Conservation (phyloP, 2,888 invertebrate genomes). For the Empis stercorea region DNA sequence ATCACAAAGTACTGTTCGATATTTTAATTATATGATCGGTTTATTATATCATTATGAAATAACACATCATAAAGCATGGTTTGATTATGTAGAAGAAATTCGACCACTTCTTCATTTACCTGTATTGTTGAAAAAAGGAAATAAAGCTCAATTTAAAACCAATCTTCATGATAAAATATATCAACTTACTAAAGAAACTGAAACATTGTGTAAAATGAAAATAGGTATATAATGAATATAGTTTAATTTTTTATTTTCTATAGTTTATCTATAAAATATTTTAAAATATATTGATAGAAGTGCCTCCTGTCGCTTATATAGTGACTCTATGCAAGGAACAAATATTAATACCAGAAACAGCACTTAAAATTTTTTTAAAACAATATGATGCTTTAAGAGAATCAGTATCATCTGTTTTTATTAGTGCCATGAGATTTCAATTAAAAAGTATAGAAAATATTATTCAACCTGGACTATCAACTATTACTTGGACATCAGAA, state of each 20-base stretch:
- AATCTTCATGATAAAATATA: slow-evolving; percentile 61
- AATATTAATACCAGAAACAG: slow-evolving; percentile 48
- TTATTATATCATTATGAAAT: slow-evolving; percentile 74
- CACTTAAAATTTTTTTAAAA: slow-evolving; percentile 47
- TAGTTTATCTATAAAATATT: not conserved
- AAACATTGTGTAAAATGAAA: slow-evolving; percentile 65
- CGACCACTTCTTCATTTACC: slow-evolving; percentile 49
- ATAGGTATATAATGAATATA: slow-evolving; percentile 39
- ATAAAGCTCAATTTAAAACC: slow-evolving; percentile 48
- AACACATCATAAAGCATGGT: slow-evolving; percentile 72
- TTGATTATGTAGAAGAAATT: slow-evolving; percentile 59
- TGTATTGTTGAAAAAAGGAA: slow-evolving; percentile 49
- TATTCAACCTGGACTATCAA: slow-evolving; percentile 61
- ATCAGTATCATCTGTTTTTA: slow-evolving; percentile 40
- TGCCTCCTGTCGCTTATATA: slow-evolving; percentile 60
- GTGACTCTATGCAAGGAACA: slow-evolving; percentile 60
- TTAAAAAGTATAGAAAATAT: slow-evolving; percentile 55
- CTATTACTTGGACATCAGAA: slow-evolving; percentile 71
- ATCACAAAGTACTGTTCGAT: slow-evolving; percentile 58
- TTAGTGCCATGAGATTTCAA: slow-evolving; percentile 54
- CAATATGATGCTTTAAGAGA: slow-evolving; percentile 47
- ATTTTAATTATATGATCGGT: slow-evolving; percentile 64
- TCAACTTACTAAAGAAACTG: slow-evolving; percentile 65
- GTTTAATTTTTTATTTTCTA: not conserved
- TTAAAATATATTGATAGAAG: not conserved